Conservation (phyloP, 2,888 invertebrate genomes). For the Mythimna pallens region DNA sequence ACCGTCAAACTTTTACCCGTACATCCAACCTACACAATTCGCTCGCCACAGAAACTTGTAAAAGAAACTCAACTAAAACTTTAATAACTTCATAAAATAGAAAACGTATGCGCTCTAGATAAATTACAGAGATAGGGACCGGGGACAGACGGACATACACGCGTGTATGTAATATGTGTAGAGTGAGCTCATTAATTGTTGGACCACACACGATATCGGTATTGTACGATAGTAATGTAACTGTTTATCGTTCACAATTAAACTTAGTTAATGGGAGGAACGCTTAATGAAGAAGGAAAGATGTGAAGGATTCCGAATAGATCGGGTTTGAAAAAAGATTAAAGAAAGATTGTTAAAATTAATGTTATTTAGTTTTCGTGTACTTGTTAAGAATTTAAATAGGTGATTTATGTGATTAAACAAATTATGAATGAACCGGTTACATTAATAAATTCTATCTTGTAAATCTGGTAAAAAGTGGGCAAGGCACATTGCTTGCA, state of each 20-base stretch:
- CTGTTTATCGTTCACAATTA: constrained; percentile 63
- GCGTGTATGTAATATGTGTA: constrained; percentile 77
- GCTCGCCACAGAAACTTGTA: constrained; percentile 36
- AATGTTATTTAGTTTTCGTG: constrained; percentile 8
- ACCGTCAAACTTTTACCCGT: constrained; percentile 11
- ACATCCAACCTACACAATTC: constrained; percentile 7
- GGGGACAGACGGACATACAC: constrained; percentile 57
- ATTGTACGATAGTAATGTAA: constrained; percentile 51
- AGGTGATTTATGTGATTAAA: neutral
- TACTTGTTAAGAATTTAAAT: neutral
- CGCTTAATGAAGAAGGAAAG: constrained; percentile 43
- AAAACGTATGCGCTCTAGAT: constrained; percentile 68
- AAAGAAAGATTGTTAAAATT: constrained; percentile 15
- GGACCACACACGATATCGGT: constrained; percentile 83
- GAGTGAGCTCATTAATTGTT: constrained; percentile 82
- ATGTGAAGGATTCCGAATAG: neutral
- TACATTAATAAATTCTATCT: neutral
- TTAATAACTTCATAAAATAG: constrained; percentile 71
- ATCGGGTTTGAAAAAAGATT: constrained; percentile 7
- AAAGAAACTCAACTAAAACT: constrained; percentile 42
- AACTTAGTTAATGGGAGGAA: constrained; percentile 42
- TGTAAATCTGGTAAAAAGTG: too few relatives aligned
- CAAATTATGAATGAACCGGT: neutral
- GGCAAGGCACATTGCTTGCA: too few relatives aligned
- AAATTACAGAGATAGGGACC: constrained; percentile 72